Conservation (phyloP, 2,888 invertebrate genomes). For the Macrophya alboannulata region DNA sequence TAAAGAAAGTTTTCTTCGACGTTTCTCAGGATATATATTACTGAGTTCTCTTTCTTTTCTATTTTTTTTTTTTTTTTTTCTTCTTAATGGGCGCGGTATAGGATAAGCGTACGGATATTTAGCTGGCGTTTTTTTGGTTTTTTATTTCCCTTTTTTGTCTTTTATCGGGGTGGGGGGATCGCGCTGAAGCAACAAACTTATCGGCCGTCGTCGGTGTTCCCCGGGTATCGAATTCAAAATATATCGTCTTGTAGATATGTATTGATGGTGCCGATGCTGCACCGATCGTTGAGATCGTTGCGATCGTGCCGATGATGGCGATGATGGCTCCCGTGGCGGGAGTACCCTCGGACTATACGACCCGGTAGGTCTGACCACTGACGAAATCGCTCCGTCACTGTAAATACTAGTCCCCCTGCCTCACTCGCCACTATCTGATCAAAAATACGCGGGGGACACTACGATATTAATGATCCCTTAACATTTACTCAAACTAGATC, state of each 20-base stretch:
- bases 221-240: conserved; percentile 40
- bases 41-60: neutral
- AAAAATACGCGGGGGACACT: conserved; percentile 50
- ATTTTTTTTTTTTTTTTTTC: neutral
- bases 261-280: conserved; percentile 32
- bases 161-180: conserved; percentile 19
- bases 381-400: conserved; percentile 55
- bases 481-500: conserved; percentile 41
- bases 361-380: conserved; percentile 46
- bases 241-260: conserved; percentile 25
- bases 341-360: conserved; percentile 15
- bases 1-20: conserved; percentile 20
- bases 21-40: conserved; percentile 14
- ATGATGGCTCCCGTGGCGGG: conserved; percentile 55
- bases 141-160: neutral
- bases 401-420: conserved; percentile 39
- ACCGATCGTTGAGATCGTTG: conserved; percentile 43
- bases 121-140: neutral
- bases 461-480: conserved; percentile 50
- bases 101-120: conserved; percentile 11
- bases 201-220: conserved; percentile 41
- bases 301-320: conserved; percentile 55
- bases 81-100: neutral
- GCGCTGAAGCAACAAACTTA: conserved; percentile 9
- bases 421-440: conserved; percentile 36